Evolutionary conservation across 2,797 vertebrate genomes (phyloP), one percentile per base, ranked within the genome.

Genomic region (Sparus aurata): DNA sequence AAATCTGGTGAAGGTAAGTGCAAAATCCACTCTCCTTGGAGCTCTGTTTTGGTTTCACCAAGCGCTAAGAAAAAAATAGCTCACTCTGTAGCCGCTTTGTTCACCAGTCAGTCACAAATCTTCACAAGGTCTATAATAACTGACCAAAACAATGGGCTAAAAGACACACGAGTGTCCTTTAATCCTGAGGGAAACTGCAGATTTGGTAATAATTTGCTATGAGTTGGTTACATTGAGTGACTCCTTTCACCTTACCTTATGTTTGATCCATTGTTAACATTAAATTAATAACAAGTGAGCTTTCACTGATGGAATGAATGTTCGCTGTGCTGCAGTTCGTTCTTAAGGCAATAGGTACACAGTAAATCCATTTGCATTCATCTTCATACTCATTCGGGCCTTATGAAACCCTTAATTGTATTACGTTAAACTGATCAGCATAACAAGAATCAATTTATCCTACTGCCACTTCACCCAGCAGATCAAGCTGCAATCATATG

Each of bases 361-460:
- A 54, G 41, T 12, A 11, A 46, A 34, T 10, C 52, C 20, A 50
- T 66, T 62, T 45, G 7, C 34, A 16, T 77, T 70, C 1, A 46
- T 30, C 59, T 45, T 53, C 43, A 55, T 20, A 60, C 38, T 50
- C 4, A 7, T 6, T 54, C 23, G 27, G 23, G 30, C 25, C 45
- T 67, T 20, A 59, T 61, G n/a, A 50, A 77, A 46, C 5, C n/a
- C 12, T 4, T 47, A 34, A 75, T 49, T 58, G 8, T 65, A 20
- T 69, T 52, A 30, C 30, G 53, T 43, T 49, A 41, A 34, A 57
- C n/a, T 30, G 18, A 45, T 34, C 15, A 30, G 30, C 15, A 49
- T 46, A 25, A 43, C 52, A 60, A 23, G 57, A 69, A 76, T 74
- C 62, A 65, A 13, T 52, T 54, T 58, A 43, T 72, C 18, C 23